Evolutionary conservation across 2,797 vertebrate genomes (phyloP).

Genomic region (Gymnodraco acuticeps): DNA sequence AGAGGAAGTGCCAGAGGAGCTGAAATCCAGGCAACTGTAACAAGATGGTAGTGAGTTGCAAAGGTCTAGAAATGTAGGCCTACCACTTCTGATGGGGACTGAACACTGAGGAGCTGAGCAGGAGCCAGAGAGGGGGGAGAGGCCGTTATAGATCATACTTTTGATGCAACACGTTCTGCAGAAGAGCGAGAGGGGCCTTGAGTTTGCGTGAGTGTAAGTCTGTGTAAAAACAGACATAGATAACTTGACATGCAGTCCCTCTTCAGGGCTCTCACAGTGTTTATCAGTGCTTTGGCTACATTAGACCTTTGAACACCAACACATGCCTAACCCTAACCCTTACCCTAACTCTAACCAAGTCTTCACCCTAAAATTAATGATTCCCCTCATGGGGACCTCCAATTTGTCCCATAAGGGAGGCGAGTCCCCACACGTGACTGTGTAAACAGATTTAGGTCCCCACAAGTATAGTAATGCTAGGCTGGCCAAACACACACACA

Average conservation of each 20-base stretch:
- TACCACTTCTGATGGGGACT: conserved; percentile 35
- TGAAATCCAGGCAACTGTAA: conserved; percentile 18
- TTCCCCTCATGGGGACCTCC: too few species aligned
- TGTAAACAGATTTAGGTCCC: too few species aligned
- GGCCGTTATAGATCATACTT: conserved; percentile 36
- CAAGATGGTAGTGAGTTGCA: conserved; percentile 23
- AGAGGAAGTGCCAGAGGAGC: conserved; percentile 42
- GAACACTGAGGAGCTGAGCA: conserved; percentile 40
- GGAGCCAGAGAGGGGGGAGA: conserved; percentile 9
- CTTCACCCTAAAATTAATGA: too few species aligned
- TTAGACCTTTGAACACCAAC: conserved; percentile 59
- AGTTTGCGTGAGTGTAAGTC: conserved; percentile 9
- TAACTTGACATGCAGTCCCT: conserved; percentile 52
- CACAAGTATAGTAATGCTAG: too few species aligned
- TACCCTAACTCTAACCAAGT: too few species aligned
- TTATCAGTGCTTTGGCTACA: conserved; percentile 67
- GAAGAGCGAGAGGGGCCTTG: background rate
- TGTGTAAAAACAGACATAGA: conserved; percentile 20
- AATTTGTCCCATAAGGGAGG: too few species aligned
- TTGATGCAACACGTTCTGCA: conserved; percentile 36
- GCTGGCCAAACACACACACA: too few species aligned
- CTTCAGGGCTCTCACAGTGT: conserved; percentile 57
- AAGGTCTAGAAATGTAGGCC: conserved; percentile 39
- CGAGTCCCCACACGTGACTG: too few species aligned
- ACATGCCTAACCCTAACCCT: too few species aligned